A percentile compares a stretch with the other conserved stretches of the same genome.
phyloP scores from a whole-genome alignment of 1,140 invertebrate species.

The Formica selysi region DNA sequence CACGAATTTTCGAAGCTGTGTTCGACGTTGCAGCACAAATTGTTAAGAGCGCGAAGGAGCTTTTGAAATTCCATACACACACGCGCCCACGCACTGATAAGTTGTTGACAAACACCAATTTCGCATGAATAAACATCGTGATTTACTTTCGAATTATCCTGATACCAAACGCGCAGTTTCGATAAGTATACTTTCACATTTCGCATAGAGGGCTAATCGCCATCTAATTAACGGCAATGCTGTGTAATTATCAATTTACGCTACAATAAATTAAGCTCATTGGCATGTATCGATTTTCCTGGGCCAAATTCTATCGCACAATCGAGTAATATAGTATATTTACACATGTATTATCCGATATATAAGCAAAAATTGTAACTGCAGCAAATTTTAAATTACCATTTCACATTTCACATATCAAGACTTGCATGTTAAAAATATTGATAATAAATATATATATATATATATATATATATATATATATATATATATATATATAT shows the following conservation, averaged over 20 bases:
- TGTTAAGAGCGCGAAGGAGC: neutral
- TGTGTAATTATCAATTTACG: constrained; percentile 21
- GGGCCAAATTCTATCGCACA: neutral
- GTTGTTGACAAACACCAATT: constrained; percentile 25
- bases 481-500: too few species aligned
- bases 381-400: neutral
- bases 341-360: neutral
- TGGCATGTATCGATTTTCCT: neutral
- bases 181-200: neutral
- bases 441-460: neutral
- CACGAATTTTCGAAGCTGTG: constrained; percentile 44
- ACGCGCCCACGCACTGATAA: neutral
- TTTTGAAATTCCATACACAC: constrained; percentile 18
- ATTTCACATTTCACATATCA: neutral
- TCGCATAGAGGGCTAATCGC: neutral
- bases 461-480: neutral
- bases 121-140: constrained; percentile 26
- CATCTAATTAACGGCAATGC: constrained; percentile 15
- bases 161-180: neutral
- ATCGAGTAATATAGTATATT: neutral
- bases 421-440: neutral
- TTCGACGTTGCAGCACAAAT: constrained; percentile 44
- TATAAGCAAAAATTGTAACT: neutral
- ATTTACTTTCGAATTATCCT: constrained; percentile 40
- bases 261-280: constrained; percentile 3